Evolutionary conservation across 2,888 invertebrate genomes (phyloP).

Genomic region (Monoplex corrugatus): DNA sequence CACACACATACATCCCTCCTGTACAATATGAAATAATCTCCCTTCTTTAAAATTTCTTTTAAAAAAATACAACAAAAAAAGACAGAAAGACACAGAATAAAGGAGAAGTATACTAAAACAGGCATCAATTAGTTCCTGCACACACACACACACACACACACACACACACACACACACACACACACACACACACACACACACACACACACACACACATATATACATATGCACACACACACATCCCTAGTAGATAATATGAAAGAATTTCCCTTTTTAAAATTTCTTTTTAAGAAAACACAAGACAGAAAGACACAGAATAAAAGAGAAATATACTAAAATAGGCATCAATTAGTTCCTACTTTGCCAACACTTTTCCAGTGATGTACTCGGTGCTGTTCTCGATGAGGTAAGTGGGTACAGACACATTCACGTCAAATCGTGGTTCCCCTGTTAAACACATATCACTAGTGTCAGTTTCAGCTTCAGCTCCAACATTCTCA

Average conservation of each 20-base stretch:
- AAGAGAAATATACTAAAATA: background rate
- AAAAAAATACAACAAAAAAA: background rate
- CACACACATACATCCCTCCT: too few species aligned
- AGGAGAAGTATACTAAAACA: background rate
- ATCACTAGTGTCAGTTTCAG: too few species aligned
- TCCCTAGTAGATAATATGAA: too few species aligned
- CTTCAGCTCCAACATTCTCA: too few species aligned
- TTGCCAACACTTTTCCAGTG: constrained; percentile 93
- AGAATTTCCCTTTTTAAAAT: background rate
- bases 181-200: too few species aligned
- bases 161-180: too few species aligned
- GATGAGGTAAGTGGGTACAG: constrained; percentile 96
- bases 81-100: background rate
- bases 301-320: constrained; percentile 39
- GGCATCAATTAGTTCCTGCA: too few species aligned
- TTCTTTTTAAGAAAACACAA: background rate
- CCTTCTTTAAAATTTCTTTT: too few species aligned
- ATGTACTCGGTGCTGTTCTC: constrained; percentile 90
- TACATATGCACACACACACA: background rate
- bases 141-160: too few species aligned
- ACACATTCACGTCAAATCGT: constrained; percentile 96
- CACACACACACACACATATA: too few species aligned
- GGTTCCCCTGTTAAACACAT: constrained; percentile 87
- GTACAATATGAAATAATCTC: too few species aligned
- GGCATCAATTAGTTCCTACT: constrained; percentile 81